Base-by-base conservation (phyloP, 1,140 invertebrate genomes). In the Matsumurasca onukii region DNA sequence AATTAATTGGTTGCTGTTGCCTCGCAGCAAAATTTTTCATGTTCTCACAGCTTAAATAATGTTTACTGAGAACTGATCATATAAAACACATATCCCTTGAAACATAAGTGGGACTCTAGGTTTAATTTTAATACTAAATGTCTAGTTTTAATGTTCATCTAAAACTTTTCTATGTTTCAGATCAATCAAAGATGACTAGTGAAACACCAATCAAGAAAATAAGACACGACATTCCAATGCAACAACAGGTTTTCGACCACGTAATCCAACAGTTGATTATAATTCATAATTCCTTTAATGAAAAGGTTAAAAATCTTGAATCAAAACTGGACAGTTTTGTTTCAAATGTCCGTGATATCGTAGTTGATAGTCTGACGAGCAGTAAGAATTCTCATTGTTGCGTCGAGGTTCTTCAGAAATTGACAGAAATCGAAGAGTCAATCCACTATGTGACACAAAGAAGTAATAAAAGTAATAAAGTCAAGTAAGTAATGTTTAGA, bases 201-300 rank as follows among this genome's bases (percentile, higher is more conserved):
- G n/a, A n/a, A n/a, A n/a, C n/a, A n/a, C n/a, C n/a, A n/a, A n/a
- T n/a, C n/a, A n/a, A n/a, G n/a, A n/a, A n/a, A n/a, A n/a, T n/a
- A n/a, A n/a, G n/a, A n/a, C n/a, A n/a, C n/a, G n/a, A n/a, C n/a
- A 12, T n/a, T 5, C 24, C n/a, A 20, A 3, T 20, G 3, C 49
- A 51, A 51, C 17, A 27, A 3, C 15, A 27, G 25, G n/a, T 27
- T 27, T 59, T 27, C 55, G 30, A 59, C 5, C 2, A 59, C 3
- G 30, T 59, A 27, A 9, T 59, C 5, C 55, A 59, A 52, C 49
- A 59, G 24, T 22, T 59, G 15, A 59, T 59, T 59, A 22, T 52
- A 12, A 52, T 52, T 5, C 49, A 52, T 22, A 52, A 52, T 22
- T 52, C 55, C 22, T 59, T 59, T 29, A 29, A 59, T 29, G 25